phyloP scores from a whole-genome alignment of 2,797 vertebrate genomes.

The Liparis tanakae region DNA sequence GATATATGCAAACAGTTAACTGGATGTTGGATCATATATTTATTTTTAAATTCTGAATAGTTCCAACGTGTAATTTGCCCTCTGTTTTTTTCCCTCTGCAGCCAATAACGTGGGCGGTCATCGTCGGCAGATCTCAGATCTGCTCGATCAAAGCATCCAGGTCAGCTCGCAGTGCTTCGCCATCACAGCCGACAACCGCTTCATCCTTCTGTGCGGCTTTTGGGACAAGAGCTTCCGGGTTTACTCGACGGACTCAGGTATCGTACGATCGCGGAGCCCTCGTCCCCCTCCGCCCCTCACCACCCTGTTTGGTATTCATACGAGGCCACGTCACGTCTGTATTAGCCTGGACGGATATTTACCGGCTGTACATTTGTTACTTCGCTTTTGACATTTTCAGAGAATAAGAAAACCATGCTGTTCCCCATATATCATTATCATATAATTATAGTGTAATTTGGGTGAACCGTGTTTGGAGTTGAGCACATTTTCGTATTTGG shows the following conservation, averaged over 20 bases:
- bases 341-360: not conserved
- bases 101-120: constrained; percentile 91
- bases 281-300: too few relatives aligned
- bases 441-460: not conserved
- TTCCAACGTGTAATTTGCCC: constrained; percentile 11
- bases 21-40: constrained; percentile 11
- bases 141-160: constrained; percentile 97
- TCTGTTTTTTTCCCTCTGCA: constrained; percentile 47
- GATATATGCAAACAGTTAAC: constrained; percentile 21
- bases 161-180: constrained; percentile 96
- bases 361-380: not conserved
- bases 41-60: constrained; percentile 10
- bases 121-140: constrained; percentile 94
- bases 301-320: not conserved
- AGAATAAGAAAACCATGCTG: not conserved
- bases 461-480: constrained; percentile 15
- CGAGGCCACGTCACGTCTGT: not conserved
- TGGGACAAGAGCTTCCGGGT: constrained; percentile 99
- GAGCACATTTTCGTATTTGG: constrained; percentile 14
- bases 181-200: constrained; percentile 95
- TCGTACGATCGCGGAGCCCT: not conserved
- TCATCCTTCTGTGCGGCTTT: constrained; percentile 96
- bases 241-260: constrained; percentile 97
- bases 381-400: constrained; percentile 5
- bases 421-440: not conserved